Percentiles rank a stretch among this genome's conserved stretches.
These are phyloP conservation scores for Acanthochromis polyacanthus DNA, from an alignment of 2,113 vertebrate genomes.

Conservation along the genomic window DNA sequence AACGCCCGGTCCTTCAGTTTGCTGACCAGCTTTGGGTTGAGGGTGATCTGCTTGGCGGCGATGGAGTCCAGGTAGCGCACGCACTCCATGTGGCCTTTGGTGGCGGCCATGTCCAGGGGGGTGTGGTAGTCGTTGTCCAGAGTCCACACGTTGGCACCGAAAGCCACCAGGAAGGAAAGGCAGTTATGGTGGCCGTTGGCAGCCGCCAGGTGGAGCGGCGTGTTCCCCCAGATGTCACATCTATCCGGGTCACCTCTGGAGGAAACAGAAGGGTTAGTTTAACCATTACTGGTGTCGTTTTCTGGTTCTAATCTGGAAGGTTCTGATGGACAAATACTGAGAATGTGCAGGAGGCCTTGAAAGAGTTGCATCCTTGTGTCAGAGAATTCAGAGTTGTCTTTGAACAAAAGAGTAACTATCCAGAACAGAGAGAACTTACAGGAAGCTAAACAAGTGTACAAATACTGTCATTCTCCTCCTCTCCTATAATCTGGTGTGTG, in stretches of 20 bases:
- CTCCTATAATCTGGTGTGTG: too few species aligned
- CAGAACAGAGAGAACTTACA: too few species aligned
- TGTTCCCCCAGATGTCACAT: slow-evolving; percentile 99
- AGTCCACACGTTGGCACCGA: slow-evolving; percentile 98
- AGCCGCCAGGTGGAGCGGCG: slow-evolving; percentile 94
- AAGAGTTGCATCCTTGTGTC: too few species aligned
- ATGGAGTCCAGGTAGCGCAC: slow-evolving; percentile 97
- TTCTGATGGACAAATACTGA: too few species aligned
- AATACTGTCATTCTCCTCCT: too few species aligned
- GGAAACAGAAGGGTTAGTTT: slow-evolving; percentile 7
- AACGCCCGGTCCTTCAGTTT: slow-evolving; percentile 96
- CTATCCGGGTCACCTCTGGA: slow-evolving; percentile 96
- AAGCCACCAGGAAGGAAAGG: slow-evolving; percentile 96
- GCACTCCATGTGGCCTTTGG: slow-evolving; percentile 96
- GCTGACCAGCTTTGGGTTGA: slow-evolving; percentile 93
- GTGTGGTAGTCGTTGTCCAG: slow-evolving; percentile 99
- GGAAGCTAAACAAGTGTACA: too few species aligned
- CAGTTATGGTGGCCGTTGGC: slow-evolving; percentile 95
- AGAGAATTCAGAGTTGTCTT: too few species aligned
- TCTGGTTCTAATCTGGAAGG: too few species aligned
- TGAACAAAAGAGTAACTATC: too few species aligned
- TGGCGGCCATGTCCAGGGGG: slow-evolving; percentile 96
- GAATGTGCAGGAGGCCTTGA: too few species aligned
- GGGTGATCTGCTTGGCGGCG: slow-evolving; percentile 94
- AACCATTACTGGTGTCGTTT: too few species aligned